phyloP scores from a whole-genome alignment of 2,797 vertebrate species.

The Sebastes hopkinsi region DNA sequence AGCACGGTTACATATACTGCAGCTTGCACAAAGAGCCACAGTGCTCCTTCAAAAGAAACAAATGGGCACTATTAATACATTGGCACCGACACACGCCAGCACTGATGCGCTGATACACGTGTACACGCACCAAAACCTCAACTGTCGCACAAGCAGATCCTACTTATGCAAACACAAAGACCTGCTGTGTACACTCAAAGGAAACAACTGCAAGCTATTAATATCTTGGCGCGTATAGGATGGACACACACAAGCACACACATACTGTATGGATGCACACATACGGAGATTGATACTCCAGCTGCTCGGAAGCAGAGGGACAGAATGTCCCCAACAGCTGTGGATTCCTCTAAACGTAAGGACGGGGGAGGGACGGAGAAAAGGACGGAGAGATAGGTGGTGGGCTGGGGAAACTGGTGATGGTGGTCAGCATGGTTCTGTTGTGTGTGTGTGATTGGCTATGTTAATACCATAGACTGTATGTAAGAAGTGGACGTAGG shows the following conservation, averaged over 20 bases:
- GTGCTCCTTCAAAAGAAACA: constrained; percentile 63
- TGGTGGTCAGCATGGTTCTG: constrained; percentile 7
- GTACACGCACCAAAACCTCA: constrained; percentile 37
- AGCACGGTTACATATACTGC: constrained; percentile 7
- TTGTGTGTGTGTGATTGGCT: neutral
- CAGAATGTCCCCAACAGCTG: constrained; percentile 80
- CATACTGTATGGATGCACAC: constrained; percentile 58
- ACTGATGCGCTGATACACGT: constrained; percentile 31
- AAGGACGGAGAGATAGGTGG: constrained; percentile 29
- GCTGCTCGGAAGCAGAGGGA: constrained; percentile 78
- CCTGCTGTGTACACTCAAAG: constrained; percentile 74
- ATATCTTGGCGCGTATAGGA: constrained; percentile 64
- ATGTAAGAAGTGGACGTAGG: too few relatives aligned
- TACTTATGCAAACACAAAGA: constrained; percentile 81
- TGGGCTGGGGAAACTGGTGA: neutral
- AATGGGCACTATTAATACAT: constrained; percentile 75
- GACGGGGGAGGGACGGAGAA: constrained; percentile 6
- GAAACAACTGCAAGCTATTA: constrained; percentile 80
- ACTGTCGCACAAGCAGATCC: constrained; percentile 70
- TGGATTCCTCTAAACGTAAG: constrained; percentile 70
- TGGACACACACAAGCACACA: constrained; percentile 43
- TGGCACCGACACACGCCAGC: constrained; percentile 29
- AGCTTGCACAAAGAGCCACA: constrained; percentile 59
- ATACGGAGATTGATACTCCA: constrained; percentile 76
- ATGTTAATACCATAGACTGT: too few relatives aligned